Evolutionary conservation across 1,140 invertebrate genomes (phyloP).

Genomic region (Latrodectus geometricus): DNA sequence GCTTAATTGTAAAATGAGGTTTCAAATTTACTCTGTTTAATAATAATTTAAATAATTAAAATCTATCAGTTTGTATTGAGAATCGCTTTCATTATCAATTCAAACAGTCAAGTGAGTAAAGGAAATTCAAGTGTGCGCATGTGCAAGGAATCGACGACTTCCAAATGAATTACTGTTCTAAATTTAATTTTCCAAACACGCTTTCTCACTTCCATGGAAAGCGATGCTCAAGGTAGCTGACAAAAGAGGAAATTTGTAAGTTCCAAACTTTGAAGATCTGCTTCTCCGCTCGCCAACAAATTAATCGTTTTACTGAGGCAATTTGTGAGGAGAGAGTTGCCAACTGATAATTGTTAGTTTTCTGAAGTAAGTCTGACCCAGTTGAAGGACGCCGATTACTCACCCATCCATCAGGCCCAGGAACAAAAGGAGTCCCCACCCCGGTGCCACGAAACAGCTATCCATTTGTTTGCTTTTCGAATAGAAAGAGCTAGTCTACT

Average conservation of each 20-base stretch:
- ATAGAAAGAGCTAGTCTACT: too few relatives aligned
- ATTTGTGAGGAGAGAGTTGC: not conserved
- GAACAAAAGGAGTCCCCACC: too few relatives aligned
- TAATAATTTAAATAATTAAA: too few relatives aligned
- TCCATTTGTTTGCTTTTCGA: too few relatives aligned
- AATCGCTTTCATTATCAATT: too few relatives aligned
- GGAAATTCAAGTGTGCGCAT: not conserved
- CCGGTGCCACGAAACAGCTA: too few relatives aligned
- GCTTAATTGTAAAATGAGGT: too few relatives aligned
- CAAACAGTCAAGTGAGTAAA: not conserved
- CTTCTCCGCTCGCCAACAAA: not conserved
- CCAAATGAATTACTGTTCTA: not conserved
- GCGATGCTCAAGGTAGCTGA: not conserved
- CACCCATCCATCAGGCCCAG: too few relatives aligned
- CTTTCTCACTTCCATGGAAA: not conserved
- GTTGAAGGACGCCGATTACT: not conserved
- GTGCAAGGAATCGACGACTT: not conserved
- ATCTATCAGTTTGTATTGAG: too few relatives aligned
- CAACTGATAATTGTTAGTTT: not conserved
- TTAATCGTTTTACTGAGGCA: not conserved
- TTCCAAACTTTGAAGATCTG: not conserved
- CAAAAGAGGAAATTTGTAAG: not conserved
- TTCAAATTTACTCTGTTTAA: too few relatives aligned
- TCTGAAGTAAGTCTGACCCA: not conserved
- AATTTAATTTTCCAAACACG: not conserved